phyloP scores from a whole-genome alignment of 1,140 invertebrate genomes.

The Formica exsecta region DNA sequence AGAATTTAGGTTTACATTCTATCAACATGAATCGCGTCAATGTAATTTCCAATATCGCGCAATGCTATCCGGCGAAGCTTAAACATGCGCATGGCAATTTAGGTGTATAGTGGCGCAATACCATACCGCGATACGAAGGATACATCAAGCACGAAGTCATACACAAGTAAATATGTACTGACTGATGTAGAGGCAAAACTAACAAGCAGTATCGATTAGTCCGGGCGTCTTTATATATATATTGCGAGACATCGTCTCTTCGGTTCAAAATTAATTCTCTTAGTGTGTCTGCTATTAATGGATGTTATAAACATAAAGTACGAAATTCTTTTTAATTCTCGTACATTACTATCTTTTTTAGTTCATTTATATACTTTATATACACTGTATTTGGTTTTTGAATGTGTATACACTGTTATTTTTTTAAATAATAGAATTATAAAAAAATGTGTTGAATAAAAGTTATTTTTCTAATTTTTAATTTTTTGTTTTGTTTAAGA shows the following conservation, averaged over 20 bases:
- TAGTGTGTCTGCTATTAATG: neutral
- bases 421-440: too few species aligned
- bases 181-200: constrained; percentile 60
- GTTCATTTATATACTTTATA: neutral
- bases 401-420: too few species aligned
- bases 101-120: constrained; percentile 37
- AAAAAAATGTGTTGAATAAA: too few species aligned
- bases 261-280: constrained; percentile 42
- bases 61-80: constrained; percentile 52
- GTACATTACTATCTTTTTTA: neutral
- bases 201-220: constrained; percentile 61
- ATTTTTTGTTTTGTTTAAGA: too few species aligned
- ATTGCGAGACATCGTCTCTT: constrained; percentile 2
- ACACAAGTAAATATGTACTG: constrained; percentile 62
- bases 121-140: constrained; percentile 37
- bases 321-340: neutral
- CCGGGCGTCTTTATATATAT: constrained; percentile 50
- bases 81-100: constrained; percentile 61
- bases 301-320: neutral
- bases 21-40: constrained; percentile 60
- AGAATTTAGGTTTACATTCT: constrained; percentile 56
- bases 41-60: constrained; percentile 64
- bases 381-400: too few species aligned
- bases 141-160: constrained; percentile 61
- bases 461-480: too few species aligned